A percentile compares a stretch with the other conserved stretches of the same genome.
phyloP scores from a whole-genome alignment of 2,797 vertebrate genomes.

The Rhodeus uyekii region DNA sequence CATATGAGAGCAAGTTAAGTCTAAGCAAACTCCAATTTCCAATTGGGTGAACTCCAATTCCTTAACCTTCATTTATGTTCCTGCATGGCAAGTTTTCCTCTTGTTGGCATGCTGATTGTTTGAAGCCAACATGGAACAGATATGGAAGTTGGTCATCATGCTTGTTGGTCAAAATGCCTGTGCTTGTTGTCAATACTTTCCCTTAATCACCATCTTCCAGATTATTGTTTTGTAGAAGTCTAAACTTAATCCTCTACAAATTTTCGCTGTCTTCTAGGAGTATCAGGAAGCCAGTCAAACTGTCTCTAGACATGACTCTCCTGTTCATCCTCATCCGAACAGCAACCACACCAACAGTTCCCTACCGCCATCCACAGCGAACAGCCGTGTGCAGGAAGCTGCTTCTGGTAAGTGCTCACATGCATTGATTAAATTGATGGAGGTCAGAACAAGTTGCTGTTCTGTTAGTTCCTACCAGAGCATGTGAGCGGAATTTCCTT shows the following conservation, averaged over 20 bases:
- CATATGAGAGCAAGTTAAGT: neutral
- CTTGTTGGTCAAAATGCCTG: neutral
- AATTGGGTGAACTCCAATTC: neutral
- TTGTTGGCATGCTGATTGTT: neutral
- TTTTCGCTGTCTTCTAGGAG: conserved; percentile 13
- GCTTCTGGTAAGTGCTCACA: conserved; percentile 67
- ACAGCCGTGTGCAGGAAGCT: conserved; percentile 60
- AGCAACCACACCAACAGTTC: conserved; percentile 56
- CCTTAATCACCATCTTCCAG: neutral
- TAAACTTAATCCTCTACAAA: neutral
- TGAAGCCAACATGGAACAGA: neutral
- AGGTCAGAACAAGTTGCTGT: neutral
- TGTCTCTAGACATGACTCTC: conserved; percentile 37
- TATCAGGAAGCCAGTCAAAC: conserved; percentile 16
- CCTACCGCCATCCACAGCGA: conserved; percentile 52
- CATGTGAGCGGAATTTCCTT: neutral
- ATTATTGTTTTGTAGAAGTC: neutral
- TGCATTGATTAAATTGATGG: neutral
- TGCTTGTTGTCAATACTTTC: neutral
- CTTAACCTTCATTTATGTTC: neutral
- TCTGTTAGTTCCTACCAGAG: neutral
- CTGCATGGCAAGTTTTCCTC: neutral
- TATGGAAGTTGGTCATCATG: neutral
- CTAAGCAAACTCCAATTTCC: neutral
- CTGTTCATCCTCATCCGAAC: neutral